A percentile compares a stretch with the other conserved stretches of the same genome.
Evolutionary conservation across 2,888 invertebrate species (phyloP).

Genomic region (Patella pellucida): DNA sequence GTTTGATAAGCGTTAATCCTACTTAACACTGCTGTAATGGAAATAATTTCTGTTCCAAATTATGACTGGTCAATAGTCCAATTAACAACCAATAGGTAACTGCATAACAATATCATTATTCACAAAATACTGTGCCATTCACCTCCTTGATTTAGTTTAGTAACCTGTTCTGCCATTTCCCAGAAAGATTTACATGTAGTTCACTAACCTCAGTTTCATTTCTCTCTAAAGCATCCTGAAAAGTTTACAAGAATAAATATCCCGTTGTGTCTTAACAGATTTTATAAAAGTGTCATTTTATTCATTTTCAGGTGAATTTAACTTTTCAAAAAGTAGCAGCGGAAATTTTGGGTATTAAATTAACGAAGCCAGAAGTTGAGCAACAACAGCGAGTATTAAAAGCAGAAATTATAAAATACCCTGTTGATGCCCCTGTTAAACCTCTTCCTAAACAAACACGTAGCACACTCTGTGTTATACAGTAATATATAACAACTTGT

Average conservation of each 20-base stretch:
- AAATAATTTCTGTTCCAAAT: too few species aligned
- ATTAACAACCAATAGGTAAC: too few species aligned
- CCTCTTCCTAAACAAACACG: constrained; percentile 33
- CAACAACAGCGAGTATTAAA: constrained; percentile 78
- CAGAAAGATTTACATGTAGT: neutral
- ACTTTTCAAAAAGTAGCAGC: constrained; percentile 81
- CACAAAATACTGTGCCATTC: too few species aligned
- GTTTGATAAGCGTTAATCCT: too few species aligned
- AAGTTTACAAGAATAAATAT: neutral
- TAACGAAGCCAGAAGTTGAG: constrained; percentile 79
- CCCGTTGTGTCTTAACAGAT: neutral
- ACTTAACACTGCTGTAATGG: too few species aligned
- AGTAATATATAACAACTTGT: constrained; percentile 25
- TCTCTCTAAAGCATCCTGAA: neutral
- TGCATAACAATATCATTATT: too few species aligned
- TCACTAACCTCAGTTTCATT: too few species aligned
- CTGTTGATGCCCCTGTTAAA: constrained; percentile 48
- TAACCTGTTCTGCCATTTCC: neutral
- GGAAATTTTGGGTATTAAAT: constrained; percentile 77
- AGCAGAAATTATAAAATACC: constrained; percentile 75
- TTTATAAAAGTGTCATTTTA: neutral
- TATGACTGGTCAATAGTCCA: too few species aligned
- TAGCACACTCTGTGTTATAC: constrained; percentile 44
- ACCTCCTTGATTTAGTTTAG: too few species aligned
- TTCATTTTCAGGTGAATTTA: constrained; percentile 64